A percentile compares a stretch with the other conserved stretches of the same genome.
Conservation (phyloP, 2,888 invertebrate species). For the Rhyacophila evoluta region DNA sequence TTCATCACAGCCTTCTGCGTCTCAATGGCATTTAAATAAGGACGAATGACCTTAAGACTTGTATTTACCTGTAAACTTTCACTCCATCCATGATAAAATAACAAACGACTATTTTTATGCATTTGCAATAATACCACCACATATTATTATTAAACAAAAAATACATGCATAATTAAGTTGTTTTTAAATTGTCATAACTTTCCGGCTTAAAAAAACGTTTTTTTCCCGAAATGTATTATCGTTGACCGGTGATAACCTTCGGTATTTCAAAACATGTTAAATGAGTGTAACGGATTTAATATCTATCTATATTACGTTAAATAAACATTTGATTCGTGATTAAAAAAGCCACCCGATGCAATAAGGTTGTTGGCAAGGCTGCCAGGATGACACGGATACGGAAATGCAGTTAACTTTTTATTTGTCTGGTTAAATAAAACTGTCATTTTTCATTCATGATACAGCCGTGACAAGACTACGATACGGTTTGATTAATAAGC, state of each 20-base stretch:
- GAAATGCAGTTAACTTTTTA: background rate
- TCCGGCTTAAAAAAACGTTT: background rate
- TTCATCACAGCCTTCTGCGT: too few relatives aligned
- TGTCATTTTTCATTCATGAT: background rate
- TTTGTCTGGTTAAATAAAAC: background rate
- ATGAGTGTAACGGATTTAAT: background rate
- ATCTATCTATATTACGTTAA: background rate
- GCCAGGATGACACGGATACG: background rate
- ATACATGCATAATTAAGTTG: too few relatives aligned
- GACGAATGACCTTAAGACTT: too few relatives aligned
- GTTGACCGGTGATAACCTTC: background rate
- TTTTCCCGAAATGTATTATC: background rate
- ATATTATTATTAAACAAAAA: too few relatives aligned
- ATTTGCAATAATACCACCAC: too few relatives aligned
- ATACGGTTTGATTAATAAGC: constrained; percentile 17
- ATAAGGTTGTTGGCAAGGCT: background rate
- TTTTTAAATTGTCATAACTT: too few relatives aligned
- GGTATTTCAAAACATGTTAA: background rate
- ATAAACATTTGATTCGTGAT: background rate
- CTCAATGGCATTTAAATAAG: too few relatives aligned
- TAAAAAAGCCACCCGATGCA: background rate
- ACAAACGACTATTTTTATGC: too few relatives aligned
- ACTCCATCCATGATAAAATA: too few relatives aligned
- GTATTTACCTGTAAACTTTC: too few relatives aligned
- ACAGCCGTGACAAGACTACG: background rate